These are phyloP conservation scores for Gambusia yucatana DNA, from an alignment of 2,797 vertebrate genomes.

Conservation along the genomic window DNA sequence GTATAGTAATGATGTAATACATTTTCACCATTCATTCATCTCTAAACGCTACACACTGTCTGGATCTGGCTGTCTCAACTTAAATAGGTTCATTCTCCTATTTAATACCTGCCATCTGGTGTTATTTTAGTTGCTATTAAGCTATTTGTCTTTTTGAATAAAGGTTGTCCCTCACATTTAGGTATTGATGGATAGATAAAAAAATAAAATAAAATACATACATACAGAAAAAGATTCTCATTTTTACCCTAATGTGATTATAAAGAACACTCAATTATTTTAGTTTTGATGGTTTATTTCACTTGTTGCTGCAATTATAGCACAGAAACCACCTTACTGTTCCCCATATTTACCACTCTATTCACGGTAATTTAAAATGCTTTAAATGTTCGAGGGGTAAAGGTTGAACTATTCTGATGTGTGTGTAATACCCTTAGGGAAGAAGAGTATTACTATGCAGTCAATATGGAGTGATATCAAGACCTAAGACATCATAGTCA, in stretches of 20 bases:
- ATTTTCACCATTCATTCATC: neutral
- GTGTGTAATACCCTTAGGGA: neutral
- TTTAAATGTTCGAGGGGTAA: neutral
- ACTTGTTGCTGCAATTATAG: neutral
- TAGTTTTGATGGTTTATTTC: neutral
- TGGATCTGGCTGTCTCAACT: neutral
- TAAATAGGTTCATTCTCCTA: neutral
- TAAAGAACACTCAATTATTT: neutral
- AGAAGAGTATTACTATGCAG: neutral
- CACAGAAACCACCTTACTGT: neutral
- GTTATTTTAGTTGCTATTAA: too few species aligned
- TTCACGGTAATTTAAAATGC: neutral
- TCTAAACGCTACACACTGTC: neutral
- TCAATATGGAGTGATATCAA: neutral
- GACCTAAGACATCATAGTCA: neutral
- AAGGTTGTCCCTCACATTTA: neutral
- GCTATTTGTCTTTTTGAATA: neutral
- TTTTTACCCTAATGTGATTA: neutral
- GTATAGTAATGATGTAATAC: conserved; percentile 29
- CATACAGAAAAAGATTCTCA: neutral
- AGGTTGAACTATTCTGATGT: neutral
- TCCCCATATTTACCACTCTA: neutral
- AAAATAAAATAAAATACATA: neutral
- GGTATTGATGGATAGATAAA: neutral
- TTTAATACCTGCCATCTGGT: neutral